Evolutionary conservation across 2,113 vertebrate species (phyloP), one percentile per base, ranked within the genome.

Genomic region (Pseudopipra pipra): DNA sequence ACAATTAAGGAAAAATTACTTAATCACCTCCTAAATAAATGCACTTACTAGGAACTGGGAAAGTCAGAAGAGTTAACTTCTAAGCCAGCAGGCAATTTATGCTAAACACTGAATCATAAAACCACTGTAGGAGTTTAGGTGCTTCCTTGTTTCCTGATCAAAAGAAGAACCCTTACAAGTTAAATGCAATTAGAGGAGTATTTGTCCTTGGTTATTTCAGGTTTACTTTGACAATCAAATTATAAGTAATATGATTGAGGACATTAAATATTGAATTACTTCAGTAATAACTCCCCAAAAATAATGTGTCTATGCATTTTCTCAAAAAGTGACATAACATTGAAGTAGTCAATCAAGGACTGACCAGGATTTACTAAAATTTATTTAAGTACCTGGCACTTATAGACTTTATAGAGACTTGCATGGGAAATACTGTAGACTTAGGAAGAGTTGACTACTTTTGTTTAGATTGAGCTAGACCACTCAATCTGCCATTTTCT

Each of bases 1-100:
- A 85, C 51, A 88, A 70, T 89, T 91, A 58, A 41, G 54, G 61
- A 43, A 84, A 96, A 78, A 63, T 67, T 55, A 66, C 28, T 68
- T 78, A 61, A 76, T 61, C 0, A 0, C 23, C 33, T 85, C 16
- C 55, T 47, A 43, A 70, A 82, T 82, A 82, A 91, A 74, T 35
- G 13, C 5, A 15, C 10, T 88, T 91, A 44, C 15, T 79, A 65
- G 58, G 43, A 89, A 54, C 30, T 79, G 83, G 59, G 44, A 62
- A 62, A 89, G 15, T 81, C 43, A 66, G 41, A 59, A 37, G 66
- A 76, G 25, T 59, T 77, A 56, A 17, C 18, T 75, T 43, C 47
- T 21, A 49, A 82, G 49, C 37, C n/a, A 66, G 37, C 3, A 66
- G 67, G 30, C 15, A 92, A 44, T 90, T 90, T 54, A 16, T 85